Evolutionary conservation across 2,113 vertebrate genomes (phyloP), one percentile per base, ranked within the genome.

Genomic region (Ageneiosus marmoratus): DNA sequence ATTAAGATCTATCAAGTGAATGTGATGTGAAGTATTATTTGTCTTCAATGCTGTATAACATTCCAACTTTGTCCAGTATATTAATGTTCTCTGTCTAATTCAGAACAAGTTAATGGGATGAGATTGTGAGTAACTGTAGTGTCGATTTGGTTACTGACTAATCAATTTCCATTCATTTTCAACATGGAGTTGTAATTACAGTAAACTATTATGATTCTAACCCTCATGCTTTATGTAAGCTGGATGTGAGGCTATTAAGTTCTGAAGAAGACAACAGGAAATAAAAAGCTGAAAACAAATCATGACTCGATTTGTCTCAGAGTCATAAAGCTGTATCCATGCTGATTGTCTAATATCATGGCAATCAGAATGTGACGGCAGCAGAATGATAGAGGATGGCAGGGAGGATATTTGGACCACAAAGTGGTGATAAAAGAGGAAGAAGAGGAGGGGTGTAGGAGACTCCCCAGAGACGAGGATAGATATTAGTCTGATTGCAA

Each of bases 401-500:
- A 53, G 81, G 50, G 37, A 84, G 44, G 78, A 84, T 76, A 80
- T 84, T 80, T 72, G 56, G 70, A 74, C 58, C 34, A 46, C 46
- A 55, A 79, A 63, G 29, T 58, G 74, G n/a, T 44, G 34, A 62
- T 72, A 63, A 53, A 73, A 70, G 29, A n/a, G 44, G 9, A 48
- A 73, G 67, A 22, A 34, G 41, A 1, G 55, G 11, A 34, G 53
- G 50, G 62, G n/a, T 55, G 27, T 44, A 74, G 58, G 78, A 67
- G 34, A 55, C 56, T 84, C 83, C 83, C 55, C 50, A 51, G 78
- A 84, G 63, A 78, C 60, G 37, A 79, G 63, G 41, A 72, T 24
- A 79, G 63, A 83, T 83, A 77, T 77, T 79, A 72, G 63, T 83
- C 62, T 83, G 60, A 77, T 83, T 80, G 44, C 58, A 53, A 79